A percentile compares a stretch with the other conserved stretches of the same genome.
Evolutionary conservation across 2,113 vertebrate species (phyloP).

Genomic region (Ophthalmolycus amberensis): DNA sequence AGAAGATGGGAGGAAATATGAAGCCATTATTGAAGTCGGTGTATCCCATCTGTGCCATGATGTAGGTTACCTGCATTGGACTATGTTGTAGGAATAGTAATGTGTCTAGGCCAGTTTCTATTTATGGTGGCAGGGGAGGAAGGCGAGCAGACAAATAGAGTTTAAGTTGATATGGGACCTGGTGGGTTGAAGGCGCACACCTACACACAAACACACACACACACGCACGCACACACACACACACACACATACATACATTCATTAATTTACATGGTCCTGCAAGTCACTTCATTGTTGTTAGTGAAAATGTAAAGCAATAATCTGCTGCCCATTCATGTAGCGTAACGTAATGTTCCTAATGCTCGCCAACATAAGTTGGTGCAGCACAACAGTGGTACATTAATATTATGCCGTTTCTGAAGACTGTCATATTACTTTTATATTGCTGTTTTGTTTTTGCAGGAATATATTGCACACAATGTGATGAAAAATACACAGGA

Average conservation of each 20-base stretch:
- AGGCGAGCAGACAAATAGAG: slow-evolving; percentile 60
- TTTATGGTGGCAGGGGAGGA: slow-evolving; percentile 68
- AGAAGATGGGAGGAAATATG: slow-evolving; percentile 61
- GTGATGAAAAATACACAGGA: neutral
- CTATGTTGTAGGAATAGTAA: slow-evolving; percentile 77
- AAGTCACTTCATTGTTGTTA: neutral
- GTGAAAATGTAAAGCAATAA: neutral
- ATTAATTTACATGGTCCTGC: neutral
- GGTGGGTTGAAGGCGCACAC: slow-evolving; percentile 24
- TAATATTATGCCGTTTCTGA: neutral
- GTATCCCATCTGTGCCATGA: slow-evolving; percentile 53
- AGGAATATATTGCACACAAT: neutral
- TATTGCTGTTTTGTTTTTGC: slow-evolving; percentile 1
- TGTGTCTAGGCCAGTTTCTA: slow-evolving; percentile 74
- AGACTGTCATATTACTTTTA: neutral
- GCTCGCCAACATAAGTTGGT: neutral
- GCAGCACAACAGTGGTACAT: neutral
- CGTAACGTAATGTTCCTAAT: neutral
- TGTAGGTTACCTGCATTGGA: slow-evolving; percentile 70
- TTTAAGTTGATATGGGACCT: slow-evolving; percentile 49
- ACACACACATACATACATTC: slow-evolving; percentile 1
- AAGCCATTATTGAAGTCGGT: slow-evolving; percentile 59
- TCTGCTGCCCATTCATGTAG: neutral
- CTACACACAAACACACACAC: slow-evolving; percentile 11
- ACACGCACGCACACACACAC: neutral